Evolutionary conservation across 2,888 invertebrate genomes (phyloP).

Genomic region (Oscheius sp.): DNA sequence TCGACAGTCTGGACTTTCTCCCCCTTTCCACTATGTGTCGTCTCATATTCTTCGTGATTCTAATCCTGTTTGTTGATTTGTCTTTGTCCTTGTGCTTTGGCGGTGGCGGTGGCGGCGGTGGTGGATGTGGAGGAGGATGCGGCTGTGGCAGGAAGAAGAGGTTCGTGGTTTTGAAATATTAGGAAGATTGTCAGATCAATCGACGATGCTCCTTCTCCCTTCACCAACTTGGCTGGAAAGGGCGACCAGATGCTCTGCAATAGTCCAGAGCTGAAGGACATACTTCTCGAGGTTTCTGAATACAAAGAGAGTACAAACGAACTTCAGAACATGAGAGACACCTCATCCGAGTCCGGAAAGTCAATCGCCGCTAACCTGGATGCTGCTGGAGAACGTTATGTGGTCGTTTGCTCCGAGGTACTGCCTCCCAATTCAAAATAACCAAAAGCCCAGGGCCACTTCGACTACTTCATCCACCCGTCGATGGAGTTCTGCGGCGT

Average conservation of each 20-base stretch:
- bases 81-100: conserved; percentile 16
- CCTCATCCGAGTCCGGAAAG: conserved; percentile 16
- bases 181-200: neutral
- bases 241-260: conserved; percentile 29
- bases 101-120: conserved; percentile 25
- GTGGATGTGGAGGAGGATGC: conserved; percentile 21
- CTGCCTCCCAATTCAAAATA: neutral
- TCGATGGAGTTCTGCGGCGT: conserved; percentile 34
- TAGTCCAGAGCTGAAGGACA: conserved; percentile 31
- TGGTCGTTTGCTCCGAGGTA: conserved; percentile 33
- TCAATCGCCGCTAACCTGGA: conserved; percentile 23
- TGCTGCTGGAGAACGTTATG: conserved; percentile 26
- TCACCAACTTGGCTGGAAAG: conserved; percentile 25
- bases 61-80: neutral
- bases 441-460: conserved; percentile 5
- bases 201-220: conserved; percentile 19
- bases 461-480: conserved; percentile 33
- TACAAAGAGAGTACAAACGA: no score
- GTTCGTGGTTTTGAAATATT: neutral
- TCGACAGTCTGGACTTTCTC: neutral
- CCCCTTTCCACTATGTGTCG: neutral
- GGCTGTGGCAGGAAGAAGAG: conserved; percentile 22
- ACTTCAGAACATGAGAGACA: conserved; percentile 23
- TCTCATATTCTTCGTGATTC: neutral
- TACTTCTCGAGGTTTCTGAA: conserved; percentile 8